These are phyloP conservation scores for Heliothis virescens DNA, from an alignment of 1,140 invertebrate genomes.

Conservation along the genomic window DNA sequence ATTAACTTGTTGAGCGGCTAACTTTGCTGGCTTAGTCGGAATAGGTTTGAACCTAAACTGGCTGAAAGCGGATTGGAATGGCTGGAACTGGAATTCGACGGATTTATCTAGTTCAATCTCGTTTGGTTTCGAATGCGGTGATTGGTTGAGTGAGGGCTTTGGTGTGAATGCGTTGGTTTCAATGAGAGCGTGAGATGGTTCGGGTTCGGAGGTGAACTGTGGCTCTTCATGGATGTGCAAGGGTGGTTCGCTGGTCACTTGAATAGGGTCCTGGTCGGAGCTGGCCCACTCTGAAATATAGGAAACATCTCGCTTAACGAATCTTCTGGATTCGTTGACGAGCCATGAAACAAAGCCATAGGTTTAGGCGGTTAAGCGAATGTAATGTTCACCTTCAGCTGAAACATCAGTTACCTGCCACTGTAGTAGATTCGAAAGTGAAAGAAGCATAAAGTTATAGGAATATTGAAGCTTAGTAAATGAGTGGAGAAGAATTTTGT, in stretches of 20 bases:
- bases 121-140: constrained; percentile 32
- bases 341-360: constrained; percentile 51
- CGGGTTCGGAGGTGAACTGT: constrained; percentile 14
- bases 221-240: constrained; percentile 38
- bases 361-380: constrained; percentile 13
- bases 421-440: background rate
- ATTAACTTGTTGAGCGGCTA: background rate
- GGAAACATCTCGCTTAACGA: constrained; percentile 70
- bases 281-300: constrained; percentile 69
- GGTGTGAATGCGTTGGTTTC: constrained; percentile 37
- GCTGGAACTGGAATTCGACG: constrained; percentile 51
- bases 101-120: constrained; percentile 27
- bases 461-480: background rate
- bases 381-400: background rate
- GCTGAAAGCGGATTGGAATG: constrained; percentile 42
- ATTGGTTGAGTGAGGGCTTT: constrained; percentile 26
- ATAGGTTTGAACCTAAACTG: constrained; percentile 36
- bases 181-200: constrained; percentile 21
- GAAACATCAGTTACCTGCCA: background rate
- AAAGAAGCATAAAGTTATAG: background rate
- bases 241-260: constrained; percentile 48
- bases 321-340: constrained; percentile 64
- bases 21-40: constrained; percentile 8
- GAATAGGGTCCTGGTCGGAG: constrained; percentile 55
- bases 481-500: background rate